Evolutionary conservation across 2,797 vertebrate species (phyloP).

Genomic region (Neosalanx taihuensis): DNA sequence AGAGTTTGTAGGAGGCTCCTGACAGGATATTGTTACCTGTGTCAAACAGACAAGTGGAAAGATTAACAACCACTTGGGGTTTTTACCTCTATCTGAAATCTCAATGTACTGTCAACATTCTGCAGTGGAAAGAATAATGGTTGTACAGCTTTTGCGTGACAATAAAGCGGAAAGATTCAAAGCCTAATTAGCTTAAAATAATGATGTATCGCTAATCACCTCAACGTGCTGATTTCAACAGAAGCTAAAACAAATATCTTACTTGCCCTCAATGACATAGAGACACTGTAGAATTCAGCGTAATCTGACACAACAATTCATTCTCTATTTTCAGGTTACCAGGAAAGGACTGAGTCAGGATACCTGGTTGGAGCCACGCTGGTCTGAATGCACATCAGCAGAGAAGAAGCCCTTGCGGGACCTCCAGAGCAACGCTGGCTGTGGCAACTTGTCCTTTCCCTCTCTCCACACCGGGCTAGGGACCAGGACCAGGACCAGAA

Average conservation of each 20-base stretch:
- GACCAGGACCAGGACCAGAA: conserved; percentile 9
- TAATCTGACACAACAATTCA: conserved; percentile 32
- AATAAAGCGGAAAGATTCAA: too few relatives aligned
- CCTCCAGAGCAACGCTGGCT: conserved; percentile 46
- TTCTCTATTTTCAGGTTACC: conserved; percentile 57
- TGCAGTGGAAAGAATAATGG: too few relatives aligned
- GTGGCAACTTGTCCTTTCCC: conserved; percentile 52
- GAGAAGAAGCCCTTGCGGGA: conserved; percentile 44
- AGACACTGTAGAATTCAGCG: conserved; percentile 37
- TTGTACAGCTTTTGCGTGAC: too few relatives aligned
- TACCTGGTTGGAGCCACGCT: conserved; percentile 23
- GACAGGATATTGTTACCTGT: conserved; percentile 69
- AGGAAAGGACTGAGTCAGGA: conserved; percentile 38
- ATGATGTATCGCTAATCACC: too few relatives aligned
- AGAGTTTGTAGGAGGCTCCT: conserved; percentile 53
- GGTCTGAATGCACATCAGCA: conserved; percentile 62
- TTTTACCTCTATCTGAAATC: not conserved
- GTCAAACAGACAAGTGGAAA: conserved; percentile 55
- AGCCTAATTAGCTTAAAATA: too few relatives aligned
- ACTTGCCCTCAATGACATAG: conserved; percentile 37
- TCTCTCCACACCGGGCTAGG: conserved; percentile 55
- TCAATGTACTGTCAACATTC: conserved; percentile 18
- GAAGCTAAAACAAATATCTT: conserved; percentile 44
- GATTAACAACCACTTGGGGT: conserved; percentile 41
- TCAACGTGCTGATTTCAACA: conserved; percentile 52